Evolutionary conservation across 2,888 invertebrate genomes (phyloP), one percentile per base, ranked within the genome.

Genomic region (Synanthedon vespiformis): DNA sequence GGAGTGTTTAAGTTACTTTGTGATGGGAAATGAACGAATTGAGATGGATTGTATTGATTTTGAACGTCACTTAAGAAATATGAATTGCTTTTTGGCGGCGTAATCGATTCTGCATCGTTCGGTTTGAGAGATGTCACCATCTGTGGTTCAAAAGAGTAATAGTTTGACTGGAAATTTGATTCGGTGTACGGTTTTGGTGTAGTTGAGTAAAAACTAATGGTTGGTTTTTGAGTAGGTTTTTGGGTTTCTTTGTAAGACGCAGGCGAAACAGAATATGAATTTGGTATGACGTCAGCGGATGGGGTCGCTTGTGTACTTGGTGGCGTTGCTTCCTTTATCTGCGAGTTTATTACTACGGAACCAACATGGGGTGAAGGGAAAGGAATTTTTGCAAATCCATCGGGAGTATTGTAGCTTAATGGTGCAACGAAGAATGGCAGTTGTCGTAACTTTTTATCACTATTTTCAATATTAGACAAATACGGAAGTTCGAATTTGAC

Each of bases 311-410:
- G 62, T 4, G 56, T 52, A 12, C 58, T 44, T n/a, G 68, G 59
- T n/a, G 70, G 53, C 10, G 73, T 60, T 12, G 70, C 58, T 55
- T 80, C 83, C 53, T 68, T 74, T 22, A 83, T 85, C 58, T 79
- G 78, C 5, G 89, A 87, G 62, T 92, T 92, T 1, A 95, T 89
- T 0, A 95, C 94, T 3, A 95, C 94, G 0, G 95, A 95, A 1
- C 95, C 95, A 0, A 95, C 94, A 64, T 95, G 95, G 0, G 95
- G 95, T 12, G 94, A 92, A 0, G 95, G 95, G 70, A 95, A 90
- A 0, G 94, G 92, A 57, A 95, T 95, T 78, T 95, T 95, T 0
- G 94, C 93, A 68, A 94, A 95, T 3, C 95, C 95, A 50, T 90
- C 88, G 0, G 95, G 95, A n/a, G 95, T 92, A 60, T 92, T 92